Percentiles rank a stretch among this genome's conserved stretches.
Evolutionary conservation across 2,888 invertebrate species (phyloP).

Genomic region (Limulus polyphemus): DNA sequence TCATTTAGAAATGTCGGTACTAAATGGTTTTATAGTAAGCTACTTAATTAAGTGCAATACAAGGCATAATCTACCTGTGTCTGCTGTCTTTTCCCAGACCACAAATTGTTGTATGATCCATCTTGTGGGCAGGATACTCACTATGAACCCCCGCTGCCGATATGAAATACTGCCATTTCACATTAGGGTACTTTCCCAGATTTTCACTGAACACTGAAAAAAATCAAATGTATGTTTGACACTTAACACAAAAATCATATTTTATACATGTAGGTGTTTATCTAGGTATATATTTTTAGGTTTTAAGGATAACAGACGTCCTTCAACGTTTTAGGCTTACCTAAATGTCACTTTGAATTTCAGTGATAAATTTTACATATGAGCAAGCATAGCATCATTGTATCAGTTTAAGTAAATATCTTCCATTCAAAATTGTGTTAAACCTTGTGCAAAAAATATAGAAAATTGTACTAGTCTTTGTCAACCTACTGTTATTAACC

Average conservation of each 20-base stretch:
- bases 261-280: constrained; percentile 3
- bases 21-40: constrained; percentile 7
- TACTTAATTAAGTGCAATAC: background rate
- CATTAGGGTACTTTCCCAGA: constrained; percentile 35
- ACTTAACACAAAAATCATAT: constrained; percentile 1
- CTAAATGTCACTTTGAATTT: too few species aligned
- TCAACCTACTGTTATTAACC: too few species aligned
- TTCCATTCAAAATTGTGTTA: too few species aligned
- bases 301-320: too few species aligned
- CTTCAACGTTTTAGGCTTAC: too few species aligned
- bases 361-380: too few species aligned
- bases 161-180: constrained; percentile 45
- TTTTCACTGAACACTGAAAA: constrained; percentile 38
- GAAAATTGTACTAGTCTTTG: too few species aligned
- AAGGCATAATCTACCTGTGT: constrained; percentile 32
- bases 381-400: too few species aligned
- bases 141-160: constrained; percentile 40
- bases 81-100: constrained; percentile 32
- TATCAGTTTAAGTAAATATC: too few species aligned
- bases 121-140: constrained; percentile 41
- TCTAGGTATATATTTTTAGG: constrained; percentile 27
- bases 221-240: constrained; percentile 20
- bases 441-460: too few species aligned
- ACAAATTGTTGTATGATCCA: constrained; percentile 31
- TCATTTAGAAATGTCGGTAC: constrained; percentile 2